Conservation (phyloP, 2,888 invertebrate species). For the Morinoia aosen region DNA sequence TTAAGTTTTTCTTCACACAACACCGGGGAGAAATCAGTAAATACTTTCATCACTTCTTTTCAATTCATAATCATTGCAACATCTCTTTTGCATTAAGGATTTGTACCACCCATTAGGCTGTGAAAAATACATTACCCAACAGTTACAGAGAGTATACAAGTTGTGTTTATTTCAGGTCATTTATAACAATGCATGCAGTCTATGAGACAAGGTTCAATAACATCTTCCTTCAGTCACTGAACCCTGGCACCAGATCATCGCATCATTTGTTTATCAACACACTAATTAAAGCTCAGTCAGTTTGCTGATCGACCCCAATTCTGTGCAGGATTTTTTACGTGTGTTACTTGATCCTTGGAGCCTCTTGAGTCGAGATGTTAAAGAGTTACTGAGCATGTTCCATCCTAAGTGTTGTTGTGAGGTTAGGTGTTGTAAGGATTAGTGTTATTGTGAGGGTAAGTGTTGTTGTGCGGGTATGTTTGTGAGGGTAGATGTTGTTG, state of each 20-base stretch:
- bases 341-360: not conserved
- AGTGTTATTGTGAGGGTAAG: no score
- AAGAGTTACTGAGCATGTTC: not conserved
- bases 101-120: not conserved
- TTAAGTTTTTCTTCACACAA: no score
- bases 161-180: not conserved
- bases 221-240: not conserved
- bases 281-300: not conserved
- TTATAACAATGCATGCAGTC: not conserved
- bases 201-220: not conserved
- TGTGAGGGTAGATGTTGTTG: no score
- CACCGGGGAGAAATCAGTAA: no score
- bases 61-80: not conserved
- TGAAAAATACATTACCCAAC: not conserved
- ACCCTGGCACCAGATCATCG: not conserved
- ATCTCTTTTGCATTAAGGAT: not conserved
- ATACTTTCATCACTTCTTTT: not conserved
- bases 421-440: no score
- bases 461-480: no score
- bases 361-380: not conserved
- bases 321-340: not conserved
- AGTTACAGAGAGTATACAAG: not conserved
- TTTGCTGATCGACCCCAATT: not conserved
- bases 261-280: not conserved
- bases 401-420: not conserved